Conservation (phyloP, 2,113 vertebrate species). For the Myotis davidii region DNA sequence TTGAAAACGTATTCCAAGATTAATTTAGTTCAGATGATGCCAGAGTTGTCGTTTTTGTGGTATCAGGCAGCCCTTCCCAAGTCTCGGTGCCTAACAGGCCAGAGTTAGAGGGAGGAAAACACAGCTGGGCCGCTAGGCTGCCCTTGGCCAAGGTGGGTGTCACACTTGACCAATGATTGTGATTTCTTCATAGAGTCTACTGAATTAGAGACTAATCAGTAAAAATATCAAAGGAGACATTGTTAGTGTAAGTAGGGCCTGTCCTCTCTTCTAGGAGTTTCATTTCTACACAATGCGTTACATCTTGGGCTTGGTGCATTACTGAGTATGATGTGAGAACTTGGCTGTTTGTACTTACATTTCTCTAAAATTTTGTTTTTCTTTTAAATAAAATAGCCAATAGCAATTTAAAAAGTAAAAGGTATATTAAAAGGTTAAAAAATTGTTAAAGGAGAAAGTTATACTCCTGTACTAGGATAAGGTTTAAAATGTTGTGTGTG, state of each 20-base stretch:
- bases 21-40: neutral
- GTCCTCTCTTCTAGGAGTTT: neutral
- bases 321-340: neutral
- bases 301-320: neutral
- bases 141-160: neutral
- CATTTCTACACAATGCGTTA: neutral
- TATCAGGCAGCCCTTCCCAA: neutral
- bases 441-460: conserved; percentile 10
- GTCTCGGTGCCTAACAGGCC: neutral
- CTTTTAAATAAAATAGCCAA: neutral
- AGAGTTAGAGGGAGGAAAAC: neutral
- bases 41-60: neutral
- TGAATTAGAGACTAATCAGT: neutral
- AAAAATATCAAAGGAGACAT: neutral
- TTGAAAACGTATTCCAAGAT: neutral
- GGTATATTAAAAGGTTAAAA: neutral
- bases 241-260: neutral
- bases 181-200: neutral
- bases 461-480: neutral
- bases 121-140: neutral
- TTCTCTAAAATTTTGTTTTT: conserved; percentile 40
- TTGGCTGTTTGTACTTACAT: neutral
- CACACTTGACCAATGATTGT: neutral
- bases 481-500: neutral
- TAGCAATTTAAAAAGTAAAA: neutral